phyloP scores from a whole-genome alignment of 2,113 vertebrate genomes.

The Cygnus buccinator region DNA sequence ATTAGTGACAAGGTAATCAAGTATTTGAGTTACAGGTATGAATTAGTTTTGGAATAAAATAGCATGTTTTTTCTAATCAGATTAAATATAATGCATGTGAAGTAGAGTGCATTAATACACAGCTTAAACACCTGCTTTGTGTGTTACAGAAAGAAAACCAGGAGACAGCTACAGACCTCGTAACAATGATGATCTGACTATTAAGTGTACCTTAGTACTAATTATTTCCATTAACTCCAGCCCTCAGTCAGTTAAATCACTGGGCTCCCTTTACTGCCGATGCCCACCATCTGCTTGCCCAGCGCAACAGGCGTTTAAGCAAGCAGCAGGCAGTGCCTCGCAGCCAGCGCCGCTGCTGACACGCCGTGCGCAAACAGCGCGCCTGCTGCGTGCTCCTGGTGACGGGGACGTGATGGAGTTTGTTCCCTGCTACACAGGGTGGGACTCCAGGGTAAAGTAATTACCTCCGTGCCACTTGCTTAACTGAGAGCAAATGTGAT shows the following conservation, averaged over 20 bases:
- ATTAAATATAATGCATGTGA: not conserved
- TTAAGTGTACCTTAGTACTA: not conserved
- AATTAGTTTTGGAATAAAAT: not conserved
- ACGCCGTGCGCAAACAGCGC: fast-evolving
- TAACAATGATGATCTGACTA: not conserved
- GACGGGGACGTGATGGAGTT: not conserved
- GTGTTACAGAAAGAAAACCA: not conserved
- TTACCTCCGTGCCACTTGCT: not conserved
- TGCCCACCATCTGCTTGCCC: not conserved
- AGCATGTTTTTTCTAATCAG: not conserved
- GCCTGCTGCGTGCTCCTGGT: not conserved
- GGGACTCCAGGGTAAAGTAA: not conserved
- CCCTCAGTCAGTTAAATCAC: not conserved
- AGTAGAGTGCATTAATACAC: not conserved
- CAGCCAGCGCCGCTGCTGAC: fast-evolving
- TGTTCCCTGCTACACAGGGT: not conserved
- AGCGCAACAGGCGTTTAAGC: not conserved
- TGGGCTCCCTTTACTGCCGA: not conserved
- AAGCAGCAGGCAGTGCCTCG: not conserved
- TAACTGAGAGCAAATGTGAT: not conserved
- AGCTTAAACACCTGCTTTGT: not conserved
- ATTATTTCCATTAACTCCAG: not conserved
- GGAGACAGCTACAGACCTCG: not conserved
- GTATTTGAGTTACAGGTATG: not conserved
- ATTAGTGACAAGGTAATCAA: not conserved